Conservation (phyloP, 2,888 invertebrate species). For the Phalera bucephala region DNA sequence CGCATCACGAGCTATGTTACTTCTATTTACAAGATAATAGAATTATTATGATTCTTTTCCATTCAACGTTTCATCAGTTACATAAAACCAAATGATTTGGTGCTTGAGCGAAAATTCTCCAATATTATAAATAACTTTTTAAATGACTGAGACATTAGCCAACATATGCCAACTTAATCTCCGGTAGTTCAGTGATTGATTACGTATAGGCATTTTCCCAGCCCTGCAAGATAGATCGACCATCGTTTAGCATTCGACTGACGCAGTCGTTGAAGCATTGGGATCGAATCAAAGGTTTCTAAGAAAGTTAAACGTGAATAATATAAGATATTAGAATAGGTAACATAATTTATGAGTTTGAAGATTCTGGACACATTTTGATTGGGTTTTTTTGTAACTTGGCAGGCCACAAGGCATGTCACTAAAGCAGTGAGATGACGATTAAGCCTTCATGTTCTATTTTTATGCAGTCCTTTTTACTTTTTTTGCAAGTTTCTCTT, state of each 20-base stretch:
- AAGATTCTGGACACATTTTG: too few relatives aligned
- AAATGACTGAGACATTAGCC: not conserved
- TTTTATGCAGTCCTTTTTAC: too few relatives aligned
- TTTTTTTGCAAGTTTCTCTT: too few relatives aligned
- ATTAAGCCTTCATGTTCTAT: too few relatives aligned
- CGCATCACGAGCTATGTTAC: too few relatives aligned
- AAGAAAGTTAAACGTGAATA: slow-evolving; percentile 9
- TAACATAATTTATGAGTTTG: not conserved
- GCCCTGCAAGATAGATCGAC: slow-evolving; percentile 8
- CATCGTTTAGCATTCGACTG: slow-evolving; percentile 1
- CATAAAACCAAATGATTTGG: too few relatives aligned
- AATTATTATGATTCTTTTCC: too few relatives aligned
- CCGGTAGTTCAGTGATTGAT: slow-evolving; percentile 2
- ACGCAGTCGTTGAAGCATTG: slow-evolving; percentile 18
- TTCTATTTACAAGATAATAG: too few relatives aligned
- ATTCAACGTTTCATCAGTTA: too few relatives aligned
- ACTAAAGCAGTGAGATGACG: too few relatives aligned
- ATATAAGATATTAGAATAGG: slow-evolving; percentile 3
- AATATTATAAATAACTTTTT: not conserved
- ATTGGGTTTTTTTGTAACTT: too few relatives aligned
- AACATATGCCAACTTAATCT: slow-evolving; percentile 1
- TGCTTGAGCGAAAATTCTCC: not conserved
- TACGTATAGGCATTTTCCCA: not conserved
- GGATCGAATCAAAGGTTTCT: slow-evolving; percentile 13
- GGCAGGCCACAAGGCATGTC: too few relatives aligned